Base-by-base conservation (phyloP, 2,888 invertebrate species). In the Cephonodes hylas region DNA sequence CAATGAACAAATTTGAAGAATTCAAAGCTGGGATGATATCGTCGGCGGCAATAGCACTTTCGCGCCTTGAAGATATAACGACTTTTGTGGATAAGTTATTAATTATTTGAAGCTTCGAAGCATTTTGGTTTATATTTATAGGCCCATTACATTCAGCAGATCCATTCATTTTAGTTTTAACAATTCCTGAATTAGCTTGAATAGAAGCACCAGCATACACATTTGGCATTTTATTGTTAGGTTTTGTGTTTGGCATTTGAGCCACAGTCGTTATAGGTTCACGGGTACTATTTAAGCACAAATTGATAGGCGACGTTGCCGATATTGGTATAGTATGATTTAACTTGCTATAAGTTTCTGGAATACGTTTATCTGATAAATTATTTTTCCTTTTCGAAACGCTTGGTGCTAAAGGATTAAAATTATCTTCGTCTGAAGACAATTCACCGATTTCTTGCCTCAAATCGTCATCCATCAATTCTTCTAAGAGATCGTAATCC, bases 401-500 rank as follows among this genome's bases (percentile, higher is more conserved):
- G 18, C 58, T 56, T 59, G 64, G 64, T 45, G 69, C 62, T 22
- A 76, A 58, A 23, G 71, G 10, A 38, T 65, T 64, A 64, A 80
- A 85, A 57, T 71, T 66, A 23, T 91, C 79, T 68, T 93, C 77
- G 72, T 93, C 81, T 68, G 86, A 85, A 73, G 85, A 83, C 62
- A 90, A 68, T 76, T 93, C 88, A 8, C 90, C 83, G 31, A 92
- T 86, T 84, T 94, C 85, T 85, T 91, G 74, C 62, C 83, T 77
- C 63, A 87, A 77, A 66, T 88, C 93, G 68, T 89, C 91, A 72
- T 86, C 93, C 82, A 88, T 90, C 63, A 88, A 78, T 80, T 91
- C 93, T 64, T 89, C 91, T 64, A 92, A 68, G n/a, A 89, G 73
- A 67, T 89, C 89, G 64, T 89, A 90, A 66, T 91, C 91, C 6